Conservation (phyloP, 1,140 invertebrate species). For the Drosophila nikananu region DNA sequence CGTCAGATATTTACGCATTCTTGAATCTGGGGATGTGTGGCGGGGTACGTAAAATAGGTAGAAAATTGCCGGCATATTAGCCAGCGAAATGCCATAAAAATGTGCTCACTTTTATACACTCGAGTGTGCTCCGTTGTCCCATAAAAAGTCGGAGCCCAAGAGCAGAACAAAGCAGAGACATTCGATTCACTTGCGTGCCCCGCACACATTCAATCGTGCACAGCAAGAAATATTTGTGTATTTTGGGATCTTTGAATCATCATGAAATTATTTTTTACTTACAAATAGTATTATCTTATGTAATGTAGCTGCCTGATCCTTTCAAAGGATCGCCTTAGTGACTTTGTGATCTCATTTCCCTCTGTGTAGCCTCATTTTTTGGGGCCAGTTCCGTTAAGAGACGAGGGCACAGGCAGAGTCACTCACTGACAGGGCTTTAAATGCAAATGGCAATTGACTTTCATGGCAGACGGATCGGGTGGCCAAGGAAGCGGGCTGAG, state of each 20-base stretch:
- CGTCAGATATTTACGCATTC: constrained; percentile 59
- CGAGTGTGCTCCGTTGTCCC: constrained; percentile 64
- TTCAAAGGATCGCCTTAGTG: neutral
- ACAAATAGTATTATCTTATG: too few relatives aligned
- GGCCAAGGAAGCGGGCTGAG: constrained; percentile 1
- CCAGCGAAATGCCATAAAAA: constrained; percentile 78
- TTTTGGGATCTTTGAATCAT: neutral
- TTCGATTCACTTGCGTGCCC: constrained; percentile 39
- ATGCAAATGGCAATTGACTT: constrained; percentile 82
- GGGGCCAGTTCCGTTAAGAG: constrained; percentile 20
- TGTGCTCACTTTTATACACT: constrained; percentile 66
- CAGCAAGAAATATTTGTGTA: neutral
- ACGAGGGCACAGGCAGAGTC: constrained; percentile 11
- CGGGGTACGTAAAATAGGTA: constrained; percentile 72
- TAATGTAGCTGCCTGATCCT: neutral
- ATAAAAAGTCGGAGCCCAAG: constrained; percentile 56
- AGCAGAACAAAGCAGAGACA: constrained; percentile 35
- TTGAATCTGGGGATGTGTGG: constrained; percentile 17
- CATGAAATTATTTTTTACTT: neutral
- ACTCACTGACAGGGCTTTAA: constrained; percentile 33
- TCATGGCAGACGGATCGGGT: constrained; percentile 33
- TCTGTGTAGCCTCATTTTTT: constrained; percentile 39
- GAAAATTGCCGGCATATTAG: constrained; percentile 76
- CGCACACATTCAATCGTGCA: constrained; percentile 19
- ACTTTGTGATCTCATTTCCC: neutral